Evolutionary conservation across 2,797 vertebrate species (phyloP), one percentile per base, ranked within the genome.

Genomic region (Pipistrellus pygmaeus): DNA sequence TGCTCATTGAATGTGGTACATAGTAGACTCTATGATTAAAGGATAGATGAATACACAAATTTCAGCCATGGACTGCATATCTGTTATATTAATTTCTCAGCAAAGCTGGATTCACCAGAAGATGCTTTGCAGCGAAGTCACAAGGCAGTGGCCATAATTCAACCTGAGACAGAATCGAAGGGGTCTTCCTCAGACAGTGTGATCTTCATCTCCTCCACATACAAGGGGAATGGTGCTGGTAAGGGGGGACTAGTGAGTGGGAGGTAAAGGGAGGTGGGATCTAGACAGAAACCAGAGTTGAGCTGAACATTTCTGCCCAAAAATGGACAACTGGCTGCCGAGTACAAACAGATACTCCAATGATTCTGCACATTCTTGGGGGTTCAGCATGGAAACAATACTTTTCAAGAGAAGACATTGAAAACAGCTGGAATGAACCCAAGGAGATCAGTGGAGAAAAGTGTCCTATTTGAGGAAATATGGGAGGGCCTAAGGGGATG

Each of bases 91-190:
- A 27, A n/a, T 9, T 68, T 92, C 32, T 46, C 25, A 48, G 55
- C 2, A 30, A 64, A 71, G 23, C 1, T 18, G 46, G 66, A 64
- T 35, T 48, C 46, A 48, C 46, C 46, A 48, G 46, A 48, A 48
- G 46, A 14, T 14, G 46, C 46, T 48, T 14, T 48, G 46, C 46
- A 48, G 46, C 13, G 13, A 6, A 48, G 25, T 72, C 7, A 6
- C 0, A 23, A 44, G 8, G 46, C 15, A 14, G 9, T 3, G 15
- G 3, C 21, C 62, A 6, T n/a, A 82, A 23, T 4, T 69, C 41
- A 75, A 53, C 12, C 0, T 12, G 9, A 13, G 15, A 32, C 18
- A 30, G 8, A 30, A 32, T 0, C 0, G 35, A 5, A 17, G 27
- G n/a, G 20, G 3, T 38, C 32, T 20, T 51, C 78, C 25, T 64